Percentiles rank a stretch among this genome's conserved stretches.
Conservation (phyloP, 2,888 invertebrate species). For the Dromius quadrimaculatus region DNA sequence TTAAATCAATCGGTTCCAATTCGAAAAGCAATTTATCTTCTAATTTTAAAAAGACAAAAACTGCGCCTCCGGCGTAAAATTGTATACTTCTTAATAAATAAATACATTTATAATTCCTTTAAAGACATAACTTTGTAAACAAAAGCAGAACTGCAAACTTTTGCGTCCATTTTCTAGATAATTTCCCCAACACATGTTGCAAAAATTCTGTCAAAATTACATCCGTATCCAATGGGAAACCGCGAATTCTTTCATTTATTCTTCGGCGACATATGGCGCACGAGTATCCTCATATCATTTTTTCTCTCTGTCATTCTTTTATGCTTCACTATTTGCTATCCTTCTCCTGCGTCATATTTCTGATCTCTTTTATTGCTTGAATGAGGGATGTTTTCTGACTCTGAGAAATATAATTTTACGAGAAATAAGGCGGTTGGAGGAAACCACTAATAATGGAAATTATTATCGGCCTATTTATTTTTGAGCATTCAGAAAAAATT, state of each 20-base stretch:
- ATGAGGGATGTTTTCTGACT: constrained; percentile 24
- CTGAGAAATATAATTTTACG: constrained; percentile 21
- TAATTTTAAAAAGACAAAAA: no score
- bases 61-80: no score
- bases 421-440: neutral
- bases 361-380: constrained; percentile 15
- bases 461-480: constrained; percentile 18
- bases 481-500: constrained; percentile 7
- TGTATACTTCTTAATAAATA: no score
- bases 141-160: no score
- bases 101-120: no score
- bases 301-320: constrained; percentile 5
- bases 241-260: constrained; percentile 40
- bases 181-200: constrained; percentile 15
- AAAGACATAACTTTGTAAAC: no score
- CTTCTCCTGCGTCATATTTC: constrained; percentile 23
- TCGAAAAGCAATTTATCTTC: no score
- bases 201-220: constrained; percentile 25
- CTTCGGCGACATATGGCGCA: constrained; percentile 20
- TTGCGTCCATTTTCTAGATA: constrained; percentile 1
- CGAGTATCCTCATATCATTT: constrained; percentile 4
- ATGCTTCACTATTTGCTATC: constrained; percentile 1
- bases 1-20: no score
- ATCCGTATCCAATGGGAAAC: constrained; percentile 20
- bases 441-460: constrained; percentile 37